phyloP scores from a whole-genome alignment of 2,113 vertebrate genomes.

The Hepsetus odoe region DNA sequence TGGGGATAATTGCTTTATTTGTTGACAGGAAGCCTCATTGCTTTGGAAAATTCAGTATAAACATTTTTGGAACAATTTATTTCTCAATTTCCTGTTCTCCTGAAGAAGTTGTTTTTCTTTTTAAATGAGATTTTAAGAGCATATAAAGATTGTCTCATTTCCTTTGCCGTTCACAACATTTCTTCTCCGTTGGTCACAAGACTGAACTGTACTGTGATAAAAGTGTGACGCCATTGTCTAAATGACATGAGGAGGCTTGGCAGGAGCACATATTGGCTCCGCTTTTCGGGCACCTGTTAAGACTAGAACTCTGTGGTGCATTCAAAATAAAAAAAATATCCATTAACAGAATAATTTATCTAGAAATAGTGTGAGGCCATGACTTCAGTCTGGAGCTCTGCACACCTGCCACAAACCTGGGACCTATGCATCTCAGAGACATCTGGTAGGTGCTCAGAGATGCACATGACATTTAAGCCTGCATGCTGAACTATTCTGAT shows the following conservation, averaged over 20 bases:
- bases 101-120: slow-evolving; percentile 6
- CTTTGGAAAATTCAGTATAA: slow-evolving; percentile 29
- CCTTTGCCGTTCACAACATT: neutral
- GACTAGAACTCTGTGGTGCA: neutral
- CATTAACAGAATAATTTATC: neutral
- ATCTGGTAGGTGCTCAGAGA: too few species aligned
- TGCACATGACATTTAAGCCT: too few species aligned
- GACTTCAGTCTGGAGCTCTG: neutral
- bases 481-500: too few species aligned
- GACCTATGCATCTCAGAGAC: too few species aligned
- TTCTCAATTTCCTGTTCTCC: slow-evolving; percentile 18
- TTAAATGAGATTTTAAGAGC: neutral
- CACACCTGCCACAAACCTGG: too few species aligned
- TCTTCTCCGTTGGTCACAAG: neutral
- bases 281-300: neutral
- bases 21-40: slow-evolving; percentile 14
- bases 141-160: neutral
- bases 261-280: neutral
- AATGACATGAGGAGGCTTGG: neutral
- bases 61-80: neutral
- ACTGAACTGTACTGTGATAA: neutral
- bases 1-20: slow-evolving; percentile 34
- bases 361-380: neutral
- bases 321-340: neutral
- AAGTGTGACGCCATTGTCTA: neutral